Evolutionary conservation across 2,797 vertebrate species (phyloP).

Genomic region (Dicrostonyx torquatus): DNA sequence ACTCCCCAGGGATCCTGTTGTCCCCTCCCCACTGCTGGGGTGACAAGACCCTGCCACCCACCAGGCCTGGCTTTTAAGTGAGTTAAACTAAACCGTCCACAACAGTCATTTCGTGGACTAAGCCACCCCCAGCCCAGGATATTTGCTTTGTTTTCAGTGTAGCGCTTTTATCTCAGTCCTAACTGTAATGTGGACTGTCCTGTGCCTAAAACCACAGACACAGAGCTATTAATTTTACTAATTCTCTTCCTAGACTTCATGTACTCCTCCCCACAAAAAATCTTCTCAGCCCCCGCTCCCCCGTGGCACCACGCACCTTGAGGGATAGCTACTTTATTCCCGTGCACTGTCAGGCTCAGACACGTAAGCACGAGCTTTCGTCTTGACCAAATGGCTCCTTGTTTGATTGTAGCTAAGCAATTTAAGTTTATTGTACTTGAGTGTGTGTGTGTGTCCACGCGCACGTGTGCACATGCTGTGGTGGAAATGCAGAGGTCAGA

Average conservation of each 20-base stretch:
- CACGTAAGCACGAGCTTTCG: rapidly evolving
- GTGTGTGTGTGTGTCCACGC: neutral
- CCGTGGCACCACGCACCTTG: neutral
- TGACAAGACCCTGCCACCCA: too few relatives aligned
- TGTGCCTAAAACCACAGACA: neutral
- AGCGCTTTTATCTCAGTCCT: neutral
- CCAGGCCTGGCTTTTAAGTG: too few relatives aligned
- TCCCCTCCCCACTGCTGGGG: too few relatives aligned
- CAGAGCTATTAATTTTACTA: neutral
- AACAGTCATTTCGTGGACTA: neutral
- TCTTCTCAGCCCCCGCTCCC: neutral
- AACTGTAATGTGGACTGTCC: neutral
- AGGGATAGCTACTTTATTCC: neutral
- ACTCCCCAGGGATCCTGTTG: neutral
- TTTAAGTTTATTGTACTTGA: neutral
- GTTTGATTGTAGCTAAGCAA: neutral
- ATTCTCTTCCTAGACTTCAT: slow-evolving; percentile 29
- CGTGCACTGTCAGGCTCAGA: neutral
- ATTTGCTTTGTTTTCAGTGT: neutral
- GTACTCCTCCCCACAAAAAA: neutral
- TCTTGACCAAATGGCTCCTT: neutral
- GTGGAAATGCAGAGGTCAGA: too few relatives aligned
- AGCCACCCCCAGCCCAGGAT: too few relatives aligned
- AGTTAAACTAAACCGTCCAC: neutral
- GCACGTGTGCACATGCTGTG: neutral